phyloP scores from a whole-genome alignment of 2,113 vertebrate genomes.

The Limanda limanda region DNA sequence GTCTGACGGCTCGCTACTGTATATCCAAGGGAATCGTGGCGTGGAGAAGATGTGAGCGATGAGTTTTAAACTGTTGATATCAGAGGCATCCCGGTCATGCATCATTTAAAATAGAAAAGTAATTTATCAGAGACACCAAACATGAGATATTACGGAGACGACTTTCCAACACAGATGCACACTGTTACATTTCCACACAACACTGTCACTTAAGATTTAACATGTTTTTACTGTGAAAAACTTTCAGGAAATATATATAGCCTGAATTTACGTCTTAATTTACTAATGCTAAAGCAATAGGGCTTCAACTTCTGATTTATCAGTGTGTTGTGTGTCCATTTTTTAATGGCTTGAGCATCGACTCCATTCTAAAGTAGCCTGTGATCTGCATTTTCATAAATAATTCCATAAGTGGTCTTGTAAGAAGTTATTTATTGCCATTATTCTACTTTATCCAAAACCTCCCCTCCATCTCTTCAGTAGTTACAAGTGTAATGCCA shows the following conservation, averaged over 20 bases:
- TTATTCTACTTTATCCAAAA: slow-evolving; percentile 23
- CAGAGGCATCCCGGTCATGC: slow-evolving; percentile 39
- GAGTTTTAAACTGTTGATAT: slow-evolving; percentile 35
- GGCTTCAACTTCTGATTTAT: slow-evolving; percentile 20
- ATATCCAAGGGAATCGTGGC: slow-evolving; percentile 16
- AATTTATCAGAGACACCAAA: slow-evolving; percentile 54
- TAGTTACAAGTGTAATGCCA: slow-evolving; percentile 48
- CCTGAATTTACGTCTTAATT: slow-evolving; percentile 50
- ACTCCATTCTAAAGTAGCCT: slow-evolving; percentile 8
- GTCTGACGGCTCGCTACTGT: slow-evolving; percentile 1
- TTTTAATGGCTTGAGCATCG: slow-evolving; percentile 6
- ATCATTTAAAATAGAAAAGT: slow-evolving; percentile 67
- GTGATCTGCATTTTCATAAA: slow-evolving; percentile 38
- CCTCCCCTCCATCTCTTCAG: slow-evolving; percentile 16
- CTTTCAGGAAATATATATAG: slow-evolving; percentile 18
- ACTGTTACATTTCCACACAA: background rate
- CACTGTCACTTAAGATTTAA: slow-evolving; percentile 16
- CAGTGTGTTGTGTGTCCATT: background rate
- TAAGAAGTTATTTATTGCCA: slow-evolving; percentile 49
- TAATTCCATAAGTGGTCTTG: slow-evolving; percentile 32
- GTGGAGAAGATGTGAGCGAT: slow-evolving; percentile 19
- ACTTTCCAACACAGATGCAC: slow-evolving; percentile 30
- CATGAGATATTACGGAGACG: slow-evolving; percentile 37
- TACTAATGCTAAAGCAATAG: slow-evolving; percentile 15
- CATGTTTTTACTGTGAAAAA: slow-evolving; percentile 9